Evolutionary conservation across 2,797 vertebrate genomes (phyloP).

Genomic region (Rhodeus uyekii): DNA sequence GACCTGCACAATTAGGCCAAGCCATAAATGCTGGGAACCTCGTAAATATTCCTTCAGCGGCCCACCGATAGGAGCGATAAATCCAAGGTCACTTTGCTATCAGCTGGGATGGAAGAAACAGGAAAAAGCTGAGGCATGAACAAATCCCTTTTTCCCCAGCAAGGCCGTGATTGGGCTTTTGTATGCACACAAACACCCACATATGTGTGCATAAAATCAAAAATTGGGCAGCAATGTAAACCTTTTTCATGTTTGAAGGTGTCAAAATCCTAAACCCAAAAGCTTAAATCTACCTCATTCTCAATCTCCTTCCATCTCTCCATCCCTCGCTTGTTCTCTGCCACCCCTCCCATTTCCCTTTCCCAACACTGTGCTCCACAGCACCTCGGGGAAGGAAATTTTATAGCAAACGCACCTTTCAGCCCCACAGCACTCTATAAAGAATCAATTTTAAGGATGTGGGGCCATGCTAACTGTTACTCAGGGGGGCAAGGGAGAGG

Average conservation of each 20-base stretch:
- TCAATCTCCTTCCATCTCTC: neutral
- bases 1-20: slow-evolving; percentile 64
- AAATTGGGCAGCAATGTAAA: slow-evolving; percentile 6
- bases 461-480: slow-evolving; percentile 55
- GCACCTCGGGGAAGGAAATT: slow-evolving; percentile 63
- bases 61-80: slow-evolving; percentile 30
- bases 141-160: slow-evolving; percentile 14
- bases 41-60: slow-evolving; percentile 63
- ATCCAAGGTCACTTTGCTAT: slow-evolving; percentile 70
- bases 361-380: slow-evolving; percentile 51
- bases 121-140: neutral
- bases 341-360: slow-evolving; percentile 16
- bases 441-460: slow-evolving; percentile 68
- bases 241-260: slow-evolving; percentile 39
- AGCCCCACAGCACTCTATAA: slow-evolving; percentile 62
- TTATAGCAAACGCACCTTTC: slow-evolving; percentile 68
- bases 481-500: slow-evolving; percentile 54
- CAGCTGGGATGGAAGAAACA: slow-evolving; percentile 44
- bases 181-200: neutral
- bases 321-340: slow-evolving; percentile 1
- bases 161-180: neutral
- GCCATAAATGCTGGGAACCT: slow-evolving; percentile 51
- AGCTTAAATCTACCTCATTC: slow-evolving; percentile 9
- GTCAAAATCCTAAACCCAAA: slow-evolving; percentile 26
- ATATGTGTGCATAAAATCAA: neutral